Base-by-base conservation (phyloP, 2,797 vertebrate species). In the Helostoma temminkii region DNA sequence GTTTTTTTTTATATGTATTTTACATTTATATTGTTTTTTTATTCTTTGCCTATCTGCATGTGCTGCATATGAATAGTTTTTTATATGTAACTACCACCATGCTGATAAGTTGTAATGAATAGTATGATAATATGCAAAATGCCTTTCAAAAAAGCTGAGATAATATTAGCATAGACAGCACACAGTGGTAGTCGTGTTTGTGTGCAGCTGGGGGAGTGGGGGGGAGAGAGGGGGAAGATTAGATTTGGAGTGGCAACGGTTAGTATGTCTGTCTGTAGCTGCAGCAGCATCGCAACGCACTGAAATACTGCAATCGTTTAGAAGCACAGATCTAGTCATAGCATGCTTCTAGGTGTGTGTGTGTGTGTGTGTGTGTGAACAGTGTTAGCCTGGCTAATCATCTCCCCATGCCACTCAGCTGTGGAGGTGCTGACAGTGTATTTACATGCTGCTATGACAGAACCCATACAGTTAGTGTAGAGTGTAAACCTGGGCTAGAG, bases 391-490 rank as follows among this genome's bases (percentile, higher is more conserved):
- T 88, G 92, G 94, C 95, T 96, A 96, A 97, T 97, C 96, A 96
- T 95, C 95, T 95, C 94, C 94, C 95, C 87, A 93, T 95, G 96
- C 96, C 96, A 96, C 95, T 97, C 95, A 96, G 94, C 93, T 91
- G 93, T 94, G 94, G 95, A 94, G 94, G 90, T 93, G 94, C 94
- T 96, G 96, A 96, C 96, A 96, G 94, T 92, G 90, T 96, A 94
- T 96, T 95, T 96, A 96, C 94, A 95, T 88, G 89, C 61, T 67
- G 80, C 63, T 76, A 68, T 61, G 77, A 69, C 76, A 69, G 49
- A 66, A 78, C 68, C 79, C 66, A 62, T 76, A 72, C 76, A 63
- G 15, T 16, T 6, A 6, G 10, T 12, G 34, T 36, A 53, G 50
- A 69, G 74, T 52, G 71, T 66, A 47, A 56, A 77, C 52, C 61